Evolutionary conservation across 35 echinoderm and acorn worm genomes (phyloP), one percentile per base, ranked within the genome.

Genomic region (Eucidaris tribuloides): DNA sequence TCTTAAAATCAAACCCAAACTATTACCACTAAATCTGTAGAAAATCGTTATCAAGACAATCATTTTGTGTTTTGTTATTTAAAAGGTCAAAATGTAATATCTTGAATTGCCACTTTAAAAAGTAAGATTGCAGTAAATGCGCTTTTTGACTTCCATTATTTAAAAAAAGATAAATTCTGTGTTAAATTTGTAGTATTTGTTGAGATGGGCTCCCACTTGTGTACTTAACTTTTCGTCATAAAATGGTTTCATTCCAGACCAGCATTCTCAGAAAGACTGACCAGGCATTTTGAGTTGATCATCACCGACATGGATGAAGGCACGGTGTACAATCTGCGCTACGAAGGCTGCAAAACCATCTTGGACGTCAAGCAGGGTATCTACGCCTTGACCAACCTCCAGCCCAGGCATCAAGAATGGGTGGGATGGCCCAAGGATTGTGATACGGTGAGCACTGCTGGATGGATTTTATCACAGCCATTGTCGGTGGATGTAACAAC

Each of bases 311-410:
- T 57, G 3, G 91, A 93, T 62, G 65, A 89, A 7, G 48, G 48
- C 48, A 65, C 76, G 23, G 80, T 72, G 2, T 94, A 94, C 81
- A 89, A 46, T 35, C 86, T 89, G 23, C 46, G 85, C n/a, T 94
- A 89, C 37, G 79, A 88, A 27, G 90, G 90, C 46, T 92, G 70
- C 81, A 92, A 92, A 78, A 97, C 90, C 4, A 93, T 98, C 40
- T 39, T 89, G 46, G 90, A 92, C 36, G 90, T 97, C 3, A 97
- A 97, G 44, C 90, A 90, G 61, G 90, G 91, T 15, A 79, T 98
- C 7, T 83, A 11, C 56, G 65, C 90, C 11, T 46, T 98, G 45
- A 98, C 89, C 3, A 84, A 89, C 56, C 81, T 98, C 58, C 82
- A 82, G 30, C 82, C 83, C 36, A 80, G 95, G 36, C 90, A 89